Evolutionary conservation across 2,888 invertebrate species (phyloP).

Genomic region (Mactromeris polynyma): DNA sequence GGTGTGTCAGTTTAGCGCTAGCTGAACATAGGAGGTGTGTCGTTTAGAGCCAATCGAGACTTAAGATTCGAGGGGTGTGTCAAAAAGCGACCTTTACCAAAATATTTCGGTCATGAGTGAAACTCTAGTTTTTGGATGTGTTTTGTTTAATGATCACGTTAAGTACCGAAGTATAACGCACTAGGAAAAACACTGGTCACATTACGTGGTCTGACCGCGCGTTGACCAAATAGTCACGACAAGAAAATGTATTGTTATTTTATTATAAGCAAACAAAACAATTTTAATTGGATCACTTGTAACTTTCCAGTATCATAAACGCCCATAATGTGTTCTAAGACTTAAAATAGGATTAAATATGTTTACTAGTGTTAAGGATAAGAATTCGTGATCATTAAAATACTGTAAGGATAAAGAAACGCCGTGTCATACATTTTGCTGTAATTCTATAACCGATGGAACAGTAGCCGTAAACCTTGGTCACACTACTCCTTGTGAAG

Average conservation of each 20-base stretch:
- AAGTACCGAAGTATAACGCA: neutral
- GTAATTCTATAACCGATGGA: no score
- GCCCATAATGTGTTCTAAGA: neutral
- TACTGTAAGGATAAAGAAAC: no score
- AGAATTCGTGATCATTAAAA: no score
- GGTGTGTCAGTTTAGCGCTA: neutral
- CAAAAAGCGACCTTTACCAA: slow-evolving; percentile 44
- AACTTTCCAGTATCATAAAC: neutral
- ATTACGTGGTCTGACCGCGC: neutral
- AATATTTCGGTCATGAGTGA: neutral
- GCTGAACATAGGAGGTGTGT: slow-evolving; percentile 31
- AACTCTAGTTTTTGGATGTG: neutral
- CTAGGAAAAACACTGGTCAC: neutral
- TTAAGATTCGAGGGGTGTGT: slow-evolving; percentile 48
- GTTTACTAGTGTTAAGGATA: no score
- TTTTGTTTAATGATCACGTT: neutral
- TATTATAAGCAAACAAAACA: neutral
- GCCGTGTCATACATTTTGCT: no score
- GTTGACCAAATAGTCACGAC: neutral
- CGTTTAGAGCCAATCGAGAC: slow-evolving; percentile 40
- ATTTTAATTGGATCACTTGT: neutral
- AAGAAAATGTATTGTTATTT: neutral
- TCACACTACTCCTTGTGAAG: no score
- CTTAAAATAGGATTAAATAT: slow-evolving; percentile 3
- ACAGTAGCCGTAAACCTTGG: no score